Conservation (phyloP, 2,888 invertebrate genomes). For the Arge pagana region DNA sequence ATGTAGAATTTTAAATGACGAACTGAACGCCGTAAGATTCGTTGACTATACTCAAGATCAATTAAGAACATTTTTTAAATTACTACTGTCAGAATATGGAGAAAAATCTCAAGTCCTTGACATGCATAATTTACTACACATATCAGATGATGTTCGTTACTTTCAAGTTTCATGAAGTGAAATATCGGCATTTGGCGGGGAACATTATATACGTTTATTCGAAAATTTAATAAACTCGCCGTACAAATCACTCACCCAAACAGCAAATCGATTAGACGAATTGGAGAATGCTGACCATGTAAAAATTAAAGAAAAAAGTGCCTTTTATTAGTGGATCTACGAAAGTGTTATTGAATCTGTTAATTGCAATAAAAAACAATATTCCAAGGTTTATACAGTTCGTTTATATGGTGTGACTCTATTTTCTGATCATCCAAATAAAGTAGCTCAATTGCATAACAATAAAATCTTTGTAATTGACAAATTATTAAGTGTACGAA, state of each 20-base stretch:
- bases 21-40: slow-evolving; percentile 1
- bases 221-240: slow-evolving; percentile 16
- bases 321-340: not conserved
- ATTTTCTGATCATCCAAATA: not conserved
- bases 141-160: slow-evolving; percentile 15
- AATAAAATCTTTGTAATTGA: not conserved
- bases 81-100: slow-evolving; percentile 14
- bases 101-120: slow-evolving; percentile 16
- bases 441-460: not conserved
- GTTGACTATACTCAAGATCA: slow-evolving; percentile 19
- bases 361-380: too few relatives aligned
- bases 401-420: not conserved
- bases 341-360: too few relatives aligned
- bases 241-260: slow-evolving; percentile 17
- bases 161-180: slow-evolving; percentile 13
- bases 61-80: slow-evolving; percentile 13
- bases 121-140: slow-evolving; percentile 13
- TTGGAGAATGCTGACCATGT: slow-evolving; percentile 5
- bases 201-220: slow-evolving; percentile 16
- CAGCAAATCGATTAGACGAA: slow-evolving; percentile 16
- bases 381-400: too few relatives aligned
- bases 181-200: slow-evolving; percentile 19
- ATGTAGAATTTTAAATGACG: slow-evolving; percentile 16
- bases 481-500: not conserved
- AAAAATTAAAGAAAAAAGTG: slow-evolving; percentile 14